phyloP scores from a whole-genome alignment of 23 tunicate genomes.

The Styela clava region DNA sequence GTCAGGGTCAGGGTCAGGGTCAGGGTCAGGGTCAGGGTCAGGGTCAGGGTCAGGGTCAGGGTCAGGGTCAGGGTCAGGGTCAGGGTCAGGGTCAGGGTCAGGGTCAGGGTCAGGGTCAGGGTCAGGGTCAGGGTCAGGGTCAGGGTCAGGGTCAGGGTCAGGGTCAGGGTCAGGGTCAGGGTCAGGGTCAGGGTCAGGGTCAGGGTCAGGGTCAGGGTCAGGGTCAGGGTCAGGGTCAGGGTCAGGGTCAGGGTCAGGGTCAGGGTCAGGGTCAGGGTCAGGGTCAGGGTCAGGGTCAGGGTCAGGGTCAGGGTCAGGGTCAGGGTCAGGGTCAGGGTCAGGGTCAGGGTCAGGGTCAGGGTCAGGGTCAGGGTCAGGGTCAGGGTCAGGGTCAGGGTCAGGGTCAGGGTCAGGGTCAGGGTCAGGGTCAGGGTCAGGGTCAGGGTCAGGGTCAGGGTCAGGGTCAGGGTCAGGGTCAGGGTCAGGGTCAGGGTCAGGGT shows the following conservation, averaged over 20 bases:
- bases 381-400: slow-evolving; percentile 30
- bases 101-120: slow-evolving; percentile 50
- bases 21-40: slow-evolving; percentile 46
- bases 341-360: slow-evolving; percentile 44
- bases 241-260: slow-evolving; percentile 47
- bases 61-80: slow-evolving; percentile 49
- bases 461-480: slow-evolving; percentile 35
- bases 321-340: slow-evolving; percentile 45
- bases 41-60: slow-evolving; percentile 49
- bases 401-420: slow-evolving; percentile 35
- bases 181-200: slow-evolving; percentile 38
- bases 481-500: slow-evolving; percentile 15
- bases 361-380: slow-evolving; percentile 44
- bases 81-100: slow-evolving; percentile 46
- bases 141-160: slow-evolving; percentile 30
- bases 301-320: slow-evolving; percentile 47
- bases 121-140: slow-evolving; percentile 37
- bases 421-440: slow-evolving; percentile 34
- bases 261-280: slow-evolving; percentile 51
- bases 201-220: slow-evolving; percentile 36
- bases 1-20: slow-evolving; percentile 49
- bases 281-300: slow-evolving; percentile 44
- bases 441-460: slow-evolving; percentile 32
- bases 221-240: slow-evolving; percentile 35
- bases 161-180: slow-evolving; percentile 41